Evolutionary conservation across 2,113 vertebrate genomes (phyloP), one percentile per base, ranked within the genome.

Genomic region (Prochilodus magdalenae): DNA sequence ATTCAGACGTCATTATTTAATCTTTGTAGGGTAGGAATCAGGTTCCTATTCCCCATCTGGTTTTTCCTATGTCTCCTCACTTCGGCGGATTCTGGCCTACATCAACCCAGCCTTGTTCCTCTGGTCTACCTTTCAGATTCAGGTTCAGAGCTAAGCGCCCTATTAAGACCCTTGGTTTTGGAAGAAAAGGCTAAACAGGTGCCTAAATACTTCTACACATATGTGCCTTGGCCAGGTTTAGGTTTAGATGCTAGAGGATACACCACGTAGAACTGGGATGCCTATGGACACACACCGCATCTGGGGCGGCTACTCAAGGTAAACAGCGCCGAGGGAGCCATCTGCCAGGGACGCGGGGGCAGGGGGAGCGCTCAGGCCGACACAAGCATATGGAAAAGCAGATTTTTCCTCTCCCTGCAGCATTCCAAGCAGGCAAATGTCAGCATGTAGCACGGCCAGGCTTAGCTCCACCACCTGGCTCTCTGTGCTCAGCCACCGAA

Each of bases 351-450:
- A 96, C 40, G 94, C 92, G 91, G 89, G 84, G 95, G 91, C 75
- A 81, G 81, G 93, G 92, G 76, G 94, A 94, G 96, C 95, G 91
- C 92, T 94, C 95, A 95, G 94, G 93, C 92, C 94, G 96, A 94
- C 94, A 95, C 92, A 95, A 98, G 95, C 98, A 99, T 99, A 99
- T 98, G 97, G 98, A 97, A 97, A 99, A 96, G 93, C 98, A 99
- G 97, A 97, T 97, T 98, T 98, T 95, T 96, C 93, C 95, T 96
- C 95, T 95, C 97, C 97, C 96, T 95, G 94, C 93, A 97, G 97
- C 96, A 94, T 94, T 95, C 89, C 91, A 94, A 87, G 90, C 95
- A 94, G 94, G 95, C 96, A 97, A 98, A 98, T 96, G 96, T 96
- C 91, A 94, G 93, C 91, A 91, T 81, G 91, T 91, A 94, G 93